Evolutionary conservation across 53 echinoderm and acorn worm genomes (phyloP).

Genomic region (Stichopus horrens): DNA sequence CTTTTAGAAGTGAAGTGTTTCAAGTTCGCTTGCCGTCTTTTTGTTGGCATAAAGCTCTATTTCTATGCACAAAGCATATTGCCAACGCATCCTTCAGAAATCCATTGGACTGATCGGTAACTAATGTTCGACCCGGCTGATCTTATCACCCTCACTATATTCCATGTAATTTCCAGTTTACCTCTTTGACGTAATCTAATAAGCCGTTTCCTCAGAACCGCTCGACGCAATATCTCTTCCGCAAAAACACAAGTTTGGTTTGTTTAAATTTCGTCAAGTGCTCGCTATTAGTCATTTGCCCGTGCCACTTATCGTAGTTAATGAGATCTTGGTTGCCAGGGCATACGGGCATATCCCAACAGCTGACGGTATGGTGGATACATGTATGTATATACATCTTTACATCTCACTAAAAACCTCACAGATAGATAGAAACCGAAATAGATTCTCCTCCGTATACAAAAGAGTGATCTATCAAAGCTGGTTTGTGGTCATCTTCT

Average conservation of each 20-base stretch:
- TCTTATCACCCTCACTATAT: background rate
- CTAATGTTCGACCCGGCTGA: background rate
- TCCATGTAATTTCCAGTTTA: background rate
- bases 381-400: background rate
- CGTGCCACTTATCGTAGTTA: background rate
- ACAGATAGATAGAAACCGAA: background rate
- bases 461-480: background rate
- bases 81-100: background rate
- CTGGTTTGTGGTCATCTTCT: background rate
- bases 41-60: no score
- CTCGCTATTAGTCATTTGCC: conserved; percentile 37
- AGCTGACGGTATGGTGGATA: background rate
- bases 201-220: conserved; percentile 2
- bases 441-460: no score
- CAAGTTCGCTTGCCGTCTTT: no score
- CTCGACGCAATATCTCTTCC: conserved; percentile 12
- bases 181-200: conserved; percentile 12
- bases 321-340: background rate
- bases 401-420: background rate
- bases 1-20: no score
- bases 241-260: conserved; percentile 19
- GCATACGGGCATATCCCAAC: background rate
- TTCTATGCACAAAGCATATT: no score
- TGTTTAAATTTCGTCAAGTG: conserved; percentile 22
- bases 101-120: background rate